These are phyloP conservation scores for Dasypus novemcinctus DNA, from an alignment of 2,113 vertebrate genomes.

Conservation along the genomic window DNA sequence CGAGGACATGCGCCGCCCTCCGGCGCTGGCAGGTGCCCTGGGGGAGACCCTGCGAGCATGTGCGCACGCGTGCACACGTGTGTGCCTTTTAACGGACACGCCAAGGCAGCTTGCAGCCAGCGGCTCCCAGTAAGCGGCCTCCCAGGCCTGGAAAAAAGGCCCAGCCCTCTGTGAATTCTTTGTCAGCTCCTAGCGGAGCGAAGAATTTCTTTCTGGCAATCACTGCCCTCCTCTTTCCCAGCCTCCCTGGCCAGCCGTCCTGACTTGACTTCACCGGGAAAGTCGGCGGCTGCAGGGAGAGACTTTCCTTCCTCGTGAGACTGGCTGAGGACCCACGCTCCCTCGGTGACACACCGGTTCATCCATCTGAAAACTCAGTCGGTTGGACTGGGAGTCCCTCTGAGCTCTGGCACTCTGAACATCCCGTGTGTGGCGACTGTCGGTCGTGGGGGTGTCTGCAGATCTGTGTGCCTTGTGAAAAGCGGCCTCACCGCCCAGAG, in stretches of 20 bases:
- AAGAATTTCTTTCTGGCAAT: not conserved
- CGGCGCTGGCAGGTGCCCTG: not conserved
- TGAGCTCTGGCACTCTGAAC: not conserved
- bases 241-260: not conserved
- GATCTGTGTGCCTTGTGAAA: not conserved
- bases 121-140: not conserved
- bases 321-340: not conserved
- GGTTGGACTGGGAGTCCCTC: not conserved
- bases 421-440: not conserved
- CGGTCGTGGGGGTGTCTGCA: not conserved
- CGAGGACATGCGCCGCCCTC: not conserved
- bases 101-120: fast-evolving
- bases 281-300: not conserved
- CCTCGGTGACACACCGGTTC: not conserved
- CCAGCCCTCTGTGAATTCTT: not conserved
- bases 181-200: not conserved
- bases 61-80: not conserved
- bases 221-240: not conserved
- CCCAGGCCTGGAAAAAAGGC: not conserved
- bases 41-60: not conserved
- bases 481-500: not conserved
- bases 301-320: not conserved
- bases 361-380: not conserved
- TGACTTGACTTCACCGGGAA: not conserved
- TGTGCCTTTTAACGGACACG: not conserved